A percentile compares a stretch with the other conserved stretches of the same genome.
These are phyloP conservation scores for Pachyseris speciosa DNA, from an alignment of 64 coral and sea anemone genomes.

Conservation along the genomic window DNA sequence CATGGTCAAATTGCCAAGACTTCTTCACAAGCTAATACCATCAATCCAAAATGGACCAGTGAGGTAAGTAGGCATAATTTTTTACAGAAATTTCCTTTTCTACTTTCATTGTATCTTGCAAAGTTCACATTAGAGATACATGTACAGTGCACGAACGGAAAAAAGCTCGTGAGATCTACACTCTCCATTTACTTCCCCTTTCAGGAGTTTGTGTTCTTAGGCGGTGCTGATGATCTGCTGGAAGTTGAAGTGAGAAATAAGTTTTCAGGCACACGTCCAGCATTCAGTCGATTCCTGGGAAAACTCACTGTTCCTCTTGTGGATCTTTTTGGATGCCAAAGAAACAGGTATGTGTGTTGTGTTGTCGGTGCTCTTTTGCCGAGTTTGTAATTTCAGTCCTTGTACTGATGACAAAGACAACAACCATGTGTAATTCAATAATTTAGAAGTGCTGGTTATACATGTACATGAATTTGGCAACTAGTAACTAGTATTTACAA, in stretches of 20 bases:
- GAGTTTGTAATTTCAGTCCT: no score
- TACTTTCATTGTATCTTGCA: background rate
- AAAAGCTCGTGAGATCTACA: background rate
- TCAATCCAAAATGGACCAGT: slow-evolving; percentile 89
- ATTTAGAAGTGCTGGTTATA: no score
- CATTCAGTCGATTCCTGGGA: slow-evolving; percentile 94
- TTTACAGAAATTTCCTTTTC: background rate
- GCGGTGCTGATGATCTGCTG: slow-evolving; percentile 77
- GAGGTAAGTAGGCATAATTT: slow-evolving; percentile 69
- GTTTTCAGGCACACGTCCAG: slow-evolving; percentile 91
- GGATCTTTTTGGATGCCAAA: slow-evolving; percentile 82
- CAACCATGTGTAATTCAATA: no score
- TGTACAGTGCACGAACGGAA: background rate
- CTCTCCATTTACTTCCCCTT: background rate
- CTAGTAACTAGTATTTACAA: no score
- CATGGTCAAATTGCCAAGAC: slow-evolving; percentile 99
- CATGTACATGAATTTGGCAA: no score
- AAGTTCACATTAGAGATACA: background rate
- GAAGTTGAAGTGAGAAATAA: slow-evolving; percentile 97
- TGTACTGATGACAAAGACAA: no score
- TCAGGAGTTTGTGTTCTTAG: slow-evolving; percentile 95
- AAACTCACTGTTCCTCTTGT: slow-evolving; percentile 86
- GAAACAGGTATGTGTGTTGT: slow-evolving; percentile 63
- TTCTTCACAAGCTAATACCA: slow-evolving; percentile 83
- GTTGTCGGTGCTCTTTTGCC: background rate